A percentile compares a stretch with the other conserved stretches of the same genome.
Evolutionary conservation across 2,888 invertebrate genomes (phyloP).

Genomic region (Caenorhabditis japonica): DNA sequence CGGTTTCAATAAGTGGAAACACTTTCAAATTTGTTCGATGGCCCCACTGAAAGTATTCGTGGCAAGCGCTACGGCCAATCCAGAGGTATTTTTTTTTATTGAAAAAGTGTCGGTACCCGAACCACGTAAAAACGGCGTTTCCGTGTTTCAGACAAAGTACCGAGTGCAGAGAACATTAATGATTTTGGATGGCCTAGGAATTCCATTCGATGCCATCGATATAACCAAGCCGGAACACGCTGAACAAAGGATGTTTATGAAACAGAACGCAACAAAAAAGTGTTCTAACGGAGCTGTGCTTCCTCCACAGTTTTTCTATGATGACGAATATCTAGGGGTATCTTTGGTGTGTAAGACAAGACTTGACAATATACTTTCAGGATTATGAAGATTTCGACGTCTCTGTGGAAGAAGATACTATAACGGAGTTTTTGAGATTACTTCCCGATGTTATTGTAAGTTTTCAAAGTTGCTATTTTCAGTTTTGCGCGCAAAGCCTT

Average conservation of each 20-base stretch:
- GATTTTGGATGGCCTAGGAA: slow-evolving; percentile 91
- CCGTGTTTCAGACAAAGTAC: slow-evolving; percentile 87
- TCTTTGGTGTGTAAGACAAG: too few species aligned
- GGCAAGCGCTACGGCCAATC: slow-evolving; percentile 72
- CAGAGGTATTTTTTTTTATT: slow-evolving; percentile 60
- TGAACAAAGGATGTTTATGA: slow-evolving; percentile 87
- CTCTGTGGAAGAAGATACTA: slow-evolving; percentile 64
- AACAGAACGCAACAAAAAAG: slow-evolving; percentile 82
- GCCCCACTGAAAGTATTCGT: slow-evolving; percentile 71
- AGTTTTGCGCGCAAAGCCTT: too few species aligned
- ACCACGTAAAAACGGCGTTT: background rate
- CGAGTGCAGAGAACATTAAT: slow-evolving; percentile 92
- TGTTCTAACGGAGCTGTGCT: slow-evolving; percentile 78
- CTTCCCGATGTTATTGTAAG: slow-evolving; percentile 62
- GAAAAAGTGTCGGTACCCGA: too few species aligned
- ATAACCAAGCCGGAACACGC: slow-evolving; percentile 90
- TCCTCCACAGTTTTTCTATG: slow-evolving; percentile 95
- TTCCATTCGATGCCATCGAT: slow-evolving; percentile 91
- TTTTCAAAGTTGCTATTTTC: too few species aligned
- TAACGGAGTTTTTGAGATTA: slow-evolving; percentile 65
- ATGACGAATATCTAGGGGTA: slow-evolving; percentile 92
- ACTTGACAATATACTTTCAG: too few species aligned
- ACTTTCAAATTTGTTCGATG: slow-evolving; percentile 26
- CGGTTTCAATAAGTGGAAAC: too few species aligned
- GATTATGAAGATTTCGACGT: slow-evolving; percentile 70